Percentiles rank a stretch among this genome's conserved stretches.
Evolutionary conservation across 2,888 invertebrate genomes (phyloP).

Genomic region (Calliopum simillimum): DNA sequence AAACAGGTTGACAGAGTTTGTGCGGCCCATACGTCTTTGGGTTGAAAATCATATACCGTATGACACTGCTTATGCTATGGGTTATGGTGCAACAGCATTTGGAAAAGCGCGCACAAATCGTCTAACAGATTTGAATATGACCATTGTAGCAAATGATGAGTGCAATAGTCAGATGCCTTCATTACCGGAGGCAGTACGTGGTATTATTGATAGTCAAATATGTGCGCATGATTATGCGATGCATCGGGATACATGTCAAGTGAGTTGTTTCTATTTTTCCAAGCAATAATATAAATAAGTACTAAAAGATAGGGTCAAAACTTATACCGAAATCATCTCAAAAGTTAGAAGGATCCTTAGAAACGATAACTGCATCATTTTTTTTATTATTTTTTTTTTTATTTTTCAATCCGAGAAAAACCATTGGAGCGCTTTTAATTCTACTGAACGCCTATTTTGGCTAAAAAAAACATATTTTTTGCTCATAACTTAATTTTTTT

Average conservation of each 20-base stretch:
- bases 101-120: constrained; percentile 60
- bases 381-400: not conserved
- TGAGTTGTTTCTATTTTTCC: constrained; percentile 17
- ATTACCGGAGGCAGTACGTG: constrained; percentile 52
- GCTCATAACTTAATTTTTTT: too few species aligned
- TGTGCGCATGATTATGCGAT: constrained; percentile 60
- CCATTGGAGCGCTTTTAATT: too few species aligned
- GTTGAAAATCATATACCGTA: constrained; percentile 60
- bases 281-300: not conserved
- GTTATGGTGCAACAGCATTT: constrained; percentile 72
- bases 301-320: not conserved
- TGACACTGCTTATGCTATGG: constrained; percentile 70
- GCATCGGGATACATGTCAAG: constrained; percentile 63
- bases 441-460: too few species aligned
- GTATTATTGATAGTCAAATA: constrained; percentile 60
- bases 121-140: constrained; percentile 60
- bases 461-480: too few species aligned
- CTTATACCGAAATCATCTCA: not conserved
- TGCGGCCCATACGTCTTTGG: constrained; percentile 73
- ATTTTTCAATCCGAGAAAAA: not conserved
- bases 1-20: constrained; percentile 59
- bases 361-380: too few species aligned
- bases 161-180: constrained; percentile 56
- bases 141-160: constrained; percentile 58
- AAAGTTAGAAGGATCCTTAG: too few species aligned